A percentile compares a stretch with the other conserved stretches of the same genome.
Evolutionary conservation across 2,888 invertebrate species (phyloP).

Genomic region (Cephus spinipes): DNA sequence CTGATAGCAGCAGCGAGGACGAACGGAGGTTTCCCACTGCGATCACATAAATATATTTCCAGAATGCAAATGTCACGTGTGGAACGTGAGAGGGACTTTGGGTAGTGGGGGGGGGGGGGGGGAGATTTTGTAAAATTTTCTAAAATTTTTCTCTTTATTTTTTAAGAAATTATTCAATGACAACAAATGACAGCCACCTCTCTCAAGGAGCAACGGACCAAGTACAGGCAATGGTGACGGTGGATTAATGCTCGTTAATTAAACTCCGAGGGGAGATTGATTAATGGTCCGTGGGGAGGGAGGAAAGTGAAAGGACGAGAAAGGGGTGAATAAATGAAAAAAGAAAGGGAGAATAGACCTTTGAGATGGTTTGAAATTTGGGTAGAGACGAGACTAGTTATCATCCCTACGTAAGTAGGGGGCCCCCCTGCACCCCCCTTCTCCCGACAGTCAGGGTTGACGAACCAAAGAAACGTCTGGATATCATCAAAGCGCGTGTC

Average conservation of each 20-base stretch:
- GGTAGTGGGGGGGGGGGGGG: too few species aligned
- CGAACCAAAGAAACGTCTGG: background rate
- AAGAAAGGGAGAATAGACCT: too few species aligned
- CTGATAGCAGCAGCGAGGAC: background rate
- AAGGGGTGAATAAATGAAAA: too few species aligned
- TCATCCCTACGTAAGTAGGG: background rate
- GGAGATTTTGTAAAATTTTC: background rate
- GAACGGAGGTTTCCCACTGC: background rate
- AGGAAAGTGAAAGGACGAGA: too few species aligned
- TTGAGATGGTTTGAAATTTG: background rate
- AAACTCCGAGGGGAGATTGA: too few species aligned
- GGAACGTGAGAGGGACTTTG: too few species aligned
- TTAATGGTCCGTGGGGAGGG: too few species aligned
- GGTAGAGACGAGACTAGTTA: background rate
- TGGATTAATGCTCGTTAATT: too few species aligned
- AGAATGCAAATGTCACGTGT: background rate
- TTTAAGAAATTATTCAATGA: background rate
- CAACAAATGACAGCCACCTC: background rate
- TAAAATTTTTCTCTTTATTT: background rate
- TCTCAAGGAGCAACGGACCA: background rate
- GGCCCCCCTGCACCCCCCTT: accelerated
- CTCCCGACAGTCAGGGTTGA: background rate
- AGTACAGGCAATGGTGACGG: too few species aligned
- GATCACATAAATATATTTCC: background rate
- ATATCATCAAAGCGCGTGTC: slow-evolving; percentile 8